phyloP scores from a whole-genome alignment of 2,888 invertebrate genomes.

The Dasysyrphus albostriatus region DNA sequence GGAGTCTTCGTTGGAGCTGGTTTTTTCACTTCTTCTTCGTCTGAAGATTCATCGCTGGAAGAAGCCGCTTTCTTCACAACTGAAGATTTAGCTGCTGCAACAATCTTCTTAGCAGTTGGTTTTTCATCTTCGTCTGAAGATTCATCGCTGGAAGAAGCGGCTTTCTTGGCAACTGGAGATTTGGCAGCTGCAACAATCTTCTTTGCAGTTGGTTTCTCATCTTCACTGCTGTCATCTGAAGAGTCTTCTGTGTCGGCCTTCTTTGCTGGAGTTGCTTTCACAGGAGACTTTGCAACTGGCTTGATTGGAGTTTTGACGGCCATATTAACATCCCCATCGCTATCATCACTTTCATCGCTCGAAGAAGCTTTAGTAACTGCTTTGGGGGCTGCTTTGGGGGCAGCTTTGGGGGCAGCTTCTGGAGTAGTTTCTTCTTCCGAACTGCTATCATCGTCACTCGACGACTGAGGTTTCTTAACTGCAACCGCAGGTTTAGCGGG shows the following conservation, averaged over 20 bases:
- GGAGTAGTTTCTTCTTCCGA: conserved; percentile 80
- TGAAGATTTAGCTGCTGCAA: conserved; percentile 47
- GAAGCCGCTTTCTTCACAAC: conserved; percentile 33
- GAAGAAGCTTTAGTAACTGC: conserved; percentile 65
- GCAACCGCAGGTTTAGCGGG: conserved; percentile 45
- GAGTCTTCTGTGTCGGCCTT: conserved; percentile 78
- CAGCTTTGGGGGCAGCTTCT: conserved; percentile 74
- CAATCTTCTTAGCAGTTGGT: background rate
- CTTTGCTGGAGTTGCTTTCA: conserved; percentile 73
- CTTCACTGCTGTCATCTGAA: conserved; percentile 78
- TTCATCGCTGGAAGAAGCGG: conserved; percentile 74
- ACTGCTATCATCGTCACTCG: conserved; percentile 80
- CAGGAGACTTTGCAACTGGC: conserved; percentile 69
- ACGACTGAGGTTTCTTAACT: conserved; percentile 68
- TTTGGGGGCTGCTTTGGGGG: conserved; percentile 71
- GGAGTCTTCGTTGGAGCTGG: conserved; percentile 75
- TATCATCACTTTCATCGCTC: conserved; percentile 83
- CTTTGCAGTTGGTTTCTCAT: conserved; percentile 3
- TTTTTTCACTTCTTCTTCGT: conserved; percentile 74
- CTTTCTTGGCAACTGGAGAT: conserved; percentile 23
- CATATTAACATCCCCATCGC: conserved; percentile 81
- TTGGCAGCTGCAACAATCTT: conserved; percentile 42
- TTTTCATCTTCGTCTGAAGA: conserved; percentile 78
- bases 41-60: conserved; percentile 78
- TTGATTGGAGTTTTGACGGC: conserved; percentile 77